Percentiles rank a stretch among this genome's conserved stretches.
phyloP scores from a whole-genome alignment of 2,888 invertebrate species.

The Platypus cylindrus region DNA sequence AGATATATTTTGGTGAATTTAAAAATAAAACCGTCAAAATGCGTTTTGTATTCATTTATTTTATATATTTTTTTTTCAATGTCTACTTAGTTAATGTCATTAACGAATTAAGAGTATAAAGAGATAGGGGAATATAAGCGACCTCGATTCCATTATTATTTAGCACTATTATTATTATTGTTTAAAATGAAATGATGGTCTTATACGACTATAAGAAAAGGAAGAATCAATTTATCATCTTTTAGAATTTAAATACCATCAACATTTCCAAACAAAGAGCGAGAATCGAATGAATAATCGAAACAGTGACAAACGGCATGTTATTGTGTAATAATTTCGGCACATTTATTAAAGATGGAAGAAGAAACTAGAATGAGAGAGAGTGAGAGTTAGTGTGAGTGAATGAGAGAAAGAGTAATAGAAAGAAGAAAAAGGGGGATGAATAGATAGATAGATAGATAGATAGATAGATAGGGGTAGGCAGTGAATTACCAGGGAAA shows the following conservation, averaged over 20 bases:
- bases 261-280: slow-evolving; percentile 16
- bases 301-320: slow-evolving; percentile 26
- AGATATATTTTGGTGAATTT: no score
- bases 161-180: no score
- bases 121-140: no score
- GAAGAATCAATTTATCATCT: slow-evolving; percentile 14
- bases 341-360: slow-evolving; percentile 31
- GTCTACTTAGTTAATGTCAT: no score
- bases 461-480: slow-evolving; percentile 34
- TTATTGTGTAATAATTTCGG: slow-evolving; percentile 31
- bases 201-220: no score
- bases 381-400: slow-evolving; percentile 17
- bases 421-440: slow-evolving; percentile 18
- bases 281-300: slow-evolving; percentile 17
- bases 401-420: slow-evolving; percentile 10
- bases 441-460: background rate
- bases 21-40: no score
- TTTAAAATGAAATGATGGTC: no score
- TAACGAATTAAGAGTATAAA: no score
- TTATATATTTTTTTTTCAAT: no score
- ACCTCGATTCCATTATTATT: no score
- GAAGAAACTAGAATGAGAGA: slow-evolving; percentile 9
- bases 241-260: slow-evolving; percentile 16
- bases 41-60: no score
- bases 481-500: slow-evolving; percentile 34